phyloP scores from a whole-genome alignment of 2,888 invertebrate species.

The Cenopis cana region DNA sequence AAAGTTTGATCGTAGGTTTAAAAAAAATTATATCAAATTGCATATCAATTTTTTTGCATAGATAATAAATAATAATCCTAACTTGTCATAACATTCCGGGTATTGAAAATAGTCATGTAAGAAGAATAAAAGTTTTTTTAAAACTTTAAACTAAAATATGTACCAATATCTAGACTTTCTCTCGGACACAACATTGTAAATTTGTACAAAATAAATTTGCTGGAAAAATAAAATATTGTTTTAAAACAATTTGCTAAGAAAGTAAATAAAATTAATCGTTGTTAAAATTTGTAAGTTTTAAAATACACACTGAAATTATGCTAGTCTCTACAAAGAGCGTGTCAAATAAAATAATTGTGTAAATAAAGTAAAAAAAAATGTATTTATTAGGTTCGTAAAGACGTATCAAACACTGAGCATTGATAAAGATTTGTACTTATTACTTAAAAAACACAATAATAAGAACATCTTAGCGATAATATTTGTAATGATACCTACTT shows the following conservation, averaged over 20 bases:
- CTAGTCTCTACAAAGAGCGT: not conserved
- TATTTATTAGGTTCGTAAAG: slow-evolving; percentile 25
- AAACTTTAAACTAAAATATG: not conserved
- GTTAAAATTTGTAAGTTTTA: not conserved
- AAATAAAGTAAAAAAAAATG: not conserved
- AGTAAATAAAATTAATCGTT: not conserved
- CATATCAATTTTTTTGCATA: too few relatives aligned
- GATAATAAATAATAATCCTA: too few relatives aligned
- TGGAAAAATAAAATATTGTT: not conserved
- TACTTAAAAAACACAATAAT: slow-evolving; percentile 24
- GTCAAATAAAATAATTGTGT: not conserved
- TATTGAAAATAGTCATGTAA: not conserved
- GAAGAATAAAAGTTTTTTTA: not conserved
- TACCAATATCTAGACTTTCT: not conserved
- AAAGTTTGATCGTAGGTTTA: not conserved
- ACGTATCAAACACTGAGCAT: slow-evolving; percentile 44
- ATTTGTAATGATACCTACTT: slow-evolving; percentile 55
- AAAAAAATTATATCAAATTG: too few relatives aligned
- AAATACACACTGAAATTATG: not conserved
- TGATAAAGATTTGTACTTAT: slow-evolving; percentile 37
- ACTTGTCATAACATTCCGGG: too few relatives aligned
- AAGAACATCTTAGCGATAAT: slow-evolving; percentile 24
- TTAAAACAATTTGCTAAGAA: too few relatives aligned
- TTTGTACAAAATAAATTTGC: too few relatives aligned
- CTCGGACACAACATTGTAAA: not conserved